Evolutionary conservation across 2,113 vertebrate genomes (phyloP).

Genomic region (Isichthys henryi): DNA sequence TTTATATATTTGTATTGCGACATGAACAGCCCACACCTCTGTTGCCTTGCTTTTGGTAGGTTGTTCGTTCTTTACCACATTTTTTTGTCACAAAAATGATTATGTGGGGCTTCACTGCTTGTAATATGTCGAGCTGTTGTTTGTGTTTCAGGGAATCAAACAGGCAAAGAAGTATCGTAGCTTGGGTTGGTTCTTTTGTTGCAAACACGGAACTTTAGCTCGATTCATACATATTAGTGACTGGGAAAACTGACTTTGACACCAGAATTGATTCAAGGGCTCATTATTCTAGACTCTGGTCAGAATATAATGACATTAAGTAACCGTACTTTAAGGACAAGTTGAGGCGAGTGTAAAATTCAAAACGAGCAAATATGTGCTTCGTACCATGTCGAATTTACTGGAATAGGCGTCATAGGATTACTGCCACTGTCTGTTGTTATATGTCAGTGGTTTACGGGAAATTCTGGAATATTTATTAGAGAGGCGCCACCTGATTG

Average conservation of each 20-base stretch:
- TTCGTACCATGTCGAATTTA: neutral
- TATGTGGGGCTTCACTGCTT: neutral
- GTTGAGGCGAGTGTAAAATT: neutral
- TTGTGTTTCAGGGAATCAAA: neutral
- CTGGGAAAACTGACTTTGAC: neutral
- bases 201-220: neutral
- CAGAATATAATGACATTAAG: neutral
- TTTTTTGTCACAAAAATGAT: neutral
- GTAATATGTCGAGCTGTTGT: neutral
- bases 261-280: neutral
- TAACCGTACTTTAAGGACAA: neutral
- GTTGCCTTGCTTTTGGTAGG: no score
- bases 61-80: neutral
- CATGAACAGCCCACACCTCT: no score
- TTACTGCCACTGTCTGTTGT: neutral
- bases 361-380: neutral
- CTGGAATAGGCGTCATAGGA: neutral
- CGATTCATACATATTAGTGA: neutral
- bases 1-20: no score
- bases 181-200: neutral
- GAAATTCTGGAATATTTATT: no score
- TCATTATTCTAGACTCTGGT: neutral
- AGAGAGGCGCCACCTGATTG: no score
- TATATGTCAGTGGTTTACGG: neutral
- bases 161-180: neutral